Percentiles rank a stretch among this genome's conserved stretches.
These are phyloP conservation scores for Bergia puertoricense DNA, from an alignment of 92 coral and sea anemone genomes.

Conservation along the genomic window DNA sequence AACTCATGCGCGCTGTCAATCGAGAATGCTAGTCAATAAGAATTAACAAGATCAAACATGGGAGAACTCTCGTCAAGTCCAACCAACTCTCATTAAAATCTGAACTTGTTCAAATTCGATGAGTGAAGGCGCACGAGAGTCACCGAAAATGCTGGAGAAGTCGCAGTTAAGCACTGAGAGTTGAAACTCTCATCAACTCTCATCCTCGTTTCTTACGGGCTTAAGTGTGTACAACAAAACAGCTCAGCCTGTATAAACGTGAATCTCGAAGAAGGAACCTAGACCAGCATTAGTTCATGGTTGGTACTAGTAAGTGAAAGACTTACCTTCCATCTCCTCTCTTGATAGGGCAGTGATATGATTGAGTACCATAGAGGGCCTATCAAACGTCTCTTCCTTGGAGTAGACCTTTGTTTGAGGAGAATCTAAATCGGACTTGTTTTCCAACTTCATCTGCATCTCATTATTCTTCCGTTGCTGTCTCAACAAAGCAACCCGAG, in stretches of 20 bases:
- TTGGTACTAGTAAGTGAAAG: not conserved
- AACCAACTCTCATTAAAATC: not conserved
- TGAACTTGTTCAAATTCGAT: not conserved
- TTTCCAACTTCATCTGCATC: conserved; percentile 58
- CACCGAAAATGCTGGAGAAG: not conserved
- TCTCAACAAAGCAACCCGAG: conserved; percentile 91
- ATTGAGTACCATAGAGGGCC: conserved; percentile 91
- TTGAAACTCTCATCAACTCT: not conserved
- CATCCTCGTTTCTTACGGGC: not conserved
- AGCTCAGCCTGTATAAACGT: no score
- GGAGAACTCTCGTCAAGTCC: no score
- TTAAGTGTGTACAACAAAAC: no score
- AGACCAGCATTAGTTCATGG: not conserved
- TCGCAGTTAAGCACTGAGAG: no score
- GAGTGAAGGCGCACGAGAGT: not conserved
- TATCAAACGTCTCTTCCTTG: conserved; percentile 75
- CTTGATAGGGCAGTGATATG: conserved; percentile 48
- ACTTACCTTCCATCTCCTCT: conserved; percentile 43
- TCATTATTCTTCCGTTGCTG: conserved; percentile 94
- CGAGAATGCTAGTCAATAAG: not conserved
- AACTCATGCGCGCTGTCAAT: not conserved
- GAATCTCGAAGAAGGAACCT: not conserved
- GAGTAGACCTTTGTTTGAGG: conserved; percentile 35
- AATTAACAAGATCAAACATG: no score
- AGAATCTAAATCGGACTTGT: conserved; percentile 50